These are phyloP conservation scores for Timema podura DNA, from an alignment of 2,888 invertebrate genomes.

Conservation along the genomic window DNA sequence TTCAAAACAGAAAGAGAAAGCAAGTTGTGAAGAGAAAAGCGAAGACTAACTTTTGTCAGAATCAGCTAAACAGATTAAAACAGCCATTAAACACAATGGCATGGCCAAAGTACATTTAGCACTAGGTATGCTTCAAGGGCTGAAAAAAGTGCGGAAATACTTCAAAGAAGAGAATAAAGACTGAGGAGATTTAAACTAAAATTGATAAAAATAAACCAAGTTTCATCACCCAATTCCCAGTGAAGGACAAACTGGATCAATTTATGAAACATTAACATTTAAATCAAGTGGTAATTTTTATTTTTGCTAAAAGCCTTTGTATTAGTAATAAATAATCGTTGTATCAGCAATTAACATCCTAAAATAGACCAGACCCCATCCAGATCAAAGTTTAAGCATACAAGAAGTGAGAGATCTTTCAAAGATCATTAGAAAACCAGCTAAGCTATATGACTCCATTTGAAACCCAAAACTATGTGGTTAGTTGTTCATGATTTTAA, in stretches of 20 bases:
- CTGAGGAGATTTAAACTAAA: conserved; percentile 13
- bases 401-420: conserved; percentile 26
- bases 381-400: background rate
- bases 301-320: background rate
- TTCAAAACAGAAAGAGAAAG: background rate
- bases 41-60: background rate
- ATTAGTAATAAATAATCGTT: conserved; percentile 12
- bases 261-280: background rate
- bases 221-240: background rate
- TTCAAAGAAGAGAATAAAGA: conserved; percentile 18
- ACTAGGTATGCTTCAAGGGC: conserved; percentile 16
- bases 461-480: background rate
- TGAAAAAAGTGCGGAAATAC: conserved; percentile 12
- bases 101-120: conserved; percentile 7
- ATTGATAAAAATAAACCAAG: conserved; percentile 8
- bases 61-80: background rate
- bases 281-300: background rate
- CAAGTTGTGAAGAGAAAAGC: background rate
- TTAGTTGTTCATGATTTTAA: too few relatives aligned
- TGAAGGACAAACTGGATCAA: background rate
- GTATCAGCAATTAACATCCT: background rate
- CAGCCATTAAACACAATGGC: background rate
- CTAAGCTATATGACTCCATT: background rate
- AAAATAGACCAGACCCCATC: background rate
- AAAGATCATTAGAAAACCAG: background rate